Conservation (phyloP, 2,888 invertebrate genomes). For the Lathronympha strigana region DNA sequence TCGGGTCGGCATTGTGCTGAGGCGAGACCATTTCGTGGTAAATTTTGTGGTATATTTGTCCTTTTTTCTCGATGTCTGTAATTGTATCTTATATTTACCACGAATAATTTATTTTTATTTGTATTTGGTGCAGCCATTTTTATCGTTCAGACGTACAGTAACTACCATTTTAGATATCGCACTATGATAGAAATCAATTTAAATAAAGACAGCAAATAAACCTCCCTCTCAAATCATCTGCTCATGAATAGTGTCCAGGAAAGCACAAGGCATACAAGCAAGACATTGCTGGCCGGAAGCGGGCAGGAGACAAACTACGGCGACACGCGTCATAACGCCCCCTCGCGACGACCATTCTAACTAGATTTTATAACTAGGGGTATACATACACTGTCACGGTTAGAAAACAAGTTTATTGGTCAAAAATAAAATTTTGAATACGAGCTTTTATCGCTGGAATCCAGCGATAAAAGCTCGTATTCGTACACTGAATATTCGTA, state of each 20-base stretch:
- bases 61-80: too few species aligned
- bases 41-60: too few species aligned
- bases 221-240: constrained; percentile 7
- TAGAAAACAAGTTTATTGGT: background rate
- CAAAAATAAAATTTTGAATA: background rate
- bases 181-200: background rate
- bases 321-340: constrained; percentile 80
- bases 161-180: too few species aligned
- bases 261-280: constrained; percentile 15
- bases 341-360: constrained; percentile 15
- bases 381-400: background rate
- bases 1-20: too few species aligned
- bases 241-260: constrained; percentile 8
- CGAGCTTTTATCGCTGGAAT: too few species aligned
- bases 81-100: too few species aligned
- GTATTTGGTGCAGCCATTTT: too few species aligned
- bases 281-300: constrained; percentile 64
- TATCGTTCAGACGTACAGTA: too few species aligned
- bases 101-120: too few species aligned
- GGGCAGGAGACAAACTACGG: constrained; percentile 79
- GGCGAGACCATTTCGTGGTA: too few species aligned
- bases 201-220: background rate
- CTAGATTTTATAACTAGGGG: background rate
- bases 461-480: background rate
- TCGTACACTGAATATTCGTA: too few species aligned